Conservation (phyloP, 2,888 invertebrate genomes). For the Meteorus colon region DNA sequence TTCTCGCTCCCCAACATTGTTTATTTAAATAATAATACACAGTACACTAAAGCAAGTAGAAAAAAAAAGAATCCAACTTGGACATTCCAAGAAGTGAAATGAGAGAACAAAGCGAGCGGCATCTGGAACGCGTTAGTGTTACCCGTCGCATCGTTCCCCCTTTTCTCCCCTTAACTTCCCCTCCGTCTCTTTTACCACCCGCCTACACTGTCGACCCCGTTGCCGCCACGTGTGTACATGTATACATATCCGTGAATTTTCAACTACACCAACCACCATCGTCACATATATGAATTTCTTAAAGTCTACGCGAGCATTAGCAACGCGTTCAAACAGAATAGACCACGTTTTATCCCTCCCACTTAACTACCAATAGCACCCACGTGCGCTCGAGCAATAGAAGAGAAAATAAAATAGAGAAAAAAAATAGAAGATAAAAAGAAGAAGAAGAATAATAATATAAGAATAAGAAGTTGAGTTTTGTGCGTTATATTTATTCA, state of each 20-base stretch:
- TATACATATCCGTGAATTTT: constrained; percentile 36
- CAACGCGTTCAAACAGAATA: constrained; percentile 6
- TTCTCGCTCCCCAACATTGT: no score
- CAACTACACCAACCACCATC: neutral
- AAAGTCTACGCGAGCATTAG: constrained; percentile 20
- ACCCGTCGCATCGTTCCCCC: constrained; percentile 20
- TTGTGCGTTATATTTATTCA: constrained; percentile 11
- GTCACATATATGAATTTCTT: neutral
- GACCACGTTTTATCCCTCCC: neutral
- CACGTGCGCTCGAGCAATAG: constrained; percentile 31
- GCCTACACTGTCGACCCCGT: constrained; percentile 15
- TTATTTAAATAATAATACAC: no score
- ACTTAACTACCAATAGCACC: constrained; percentile 12
- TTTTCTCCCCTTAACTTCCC: constrained; percentile 21
- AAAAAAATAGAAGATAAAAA: neutral
- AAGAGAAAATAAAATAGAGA: neutral
- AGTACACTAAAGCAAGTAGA: neutral
- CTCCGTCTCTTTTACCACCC: constrained; percentile 27
- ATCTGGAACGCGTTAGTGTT: constrained; percentile 72
- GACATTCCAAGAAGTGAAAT: constrained; percentile 16
- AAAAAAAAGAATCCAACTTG: neutral
- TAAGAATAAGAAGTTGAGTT: constrained; percentile 5
- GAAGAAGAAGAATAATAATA: constrained; percentile 31
- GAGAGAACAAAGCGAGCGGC: constrained; percentile 68
- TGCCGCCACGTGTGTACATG: neutral